phyloP scores from a whole-genome alignment of 1,140 invertebrate species.

The Drosophila dunni region DNA sequence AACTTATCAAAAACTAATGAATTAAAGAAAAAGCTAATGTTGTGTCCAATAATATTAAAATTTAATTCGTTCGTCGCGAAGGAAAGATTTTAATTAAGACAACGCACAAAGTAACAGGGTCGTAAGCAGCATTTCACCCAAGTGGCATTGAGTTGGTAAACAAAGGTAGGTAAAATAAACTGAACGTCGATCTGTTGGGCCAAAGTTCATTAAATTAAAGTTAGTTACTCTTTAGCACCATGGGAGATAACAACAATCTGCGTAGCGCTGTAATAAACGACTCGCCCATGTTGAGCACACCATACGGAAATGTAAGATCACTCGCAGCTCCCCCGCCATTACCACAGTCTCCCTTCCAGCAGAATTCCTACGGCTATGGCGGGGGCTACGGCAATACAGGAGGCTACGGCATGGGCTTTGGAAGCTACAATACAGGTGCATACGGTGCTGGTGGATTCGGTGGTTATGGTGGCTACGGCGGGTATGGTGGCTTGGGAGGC shows the following conservation, averaged over 20 bases:
- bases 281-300: slow-evolving; percentile 69
- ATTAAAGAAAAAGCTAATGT: slow-evolving; percentile 12
- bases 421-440: slow-evolving; percentile 30
- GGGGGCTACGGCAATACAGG: slow-evolving; percentile 37
- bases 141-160: not conserved
- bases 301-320: slow-evolving; percentile 74
- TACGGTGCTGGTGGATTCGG: slow-evolving; percentile 36
- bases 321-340: slow-evolving; percentile 65
- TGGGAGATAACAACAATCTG: slow-evolving; percentile 73
- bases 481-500: slow-evolving; percentile 50
- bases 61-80: not conserved
- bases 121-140: not conserved
- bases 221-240: slow-evolving; percentile 42
- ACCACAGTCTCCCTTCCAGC: slow-evolving; percentile 64
- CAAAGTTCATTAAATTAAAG: slow-evolving; percentile 64
- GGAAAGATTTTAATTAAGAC: not conserved
- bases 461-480: slow-evolving; percentile 55
- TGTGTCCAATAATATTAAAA: slow-evolving; percentile 2
- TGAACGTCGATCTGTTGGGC: slow-evolving; percentile 28
- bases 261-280: slow-evolving; percentile 74
- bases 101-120: not conserved
- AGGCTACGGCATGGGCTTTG: slow-evolving; percentile 12
- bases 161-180: slow-evolving; percentile 36
- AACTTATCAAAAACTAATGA: slow-evolving; percentile 3
- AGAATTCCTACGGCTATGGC: slow-evolving; percentile 44